Percentiles rank a stretch among this genome's conserved stretches.
phyloP scores from a whole-genome alignment of 2,888 invertebrate species.

The Volucella inanis region DNA sequence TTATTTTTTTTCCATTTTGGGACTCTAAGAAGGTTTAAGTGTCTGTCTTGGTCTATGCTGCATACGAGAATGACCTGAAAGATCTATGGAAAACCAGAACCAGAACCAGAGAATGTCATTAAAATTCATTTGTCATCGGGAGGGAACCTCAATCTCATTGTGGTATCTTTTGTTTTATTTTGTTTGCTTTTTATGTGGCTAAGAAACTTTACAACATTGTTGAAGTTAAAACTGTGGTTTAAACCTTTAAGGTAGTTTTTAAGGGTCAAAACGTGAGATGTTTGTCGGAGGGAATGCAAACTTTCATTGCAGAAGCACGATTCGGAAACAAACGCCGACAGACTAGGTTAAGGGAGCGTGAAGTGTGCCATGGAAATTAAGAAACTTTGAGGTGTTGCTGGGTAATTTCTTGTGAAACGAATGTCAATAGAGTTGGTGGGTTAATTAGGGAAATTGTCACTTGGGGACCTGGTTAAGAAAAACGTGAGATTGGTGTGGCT shows the following conservation, averaged over 20 bases:
- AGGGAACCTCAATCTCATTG: conserved; percentile 31
- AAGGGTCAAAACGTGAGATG: conserved; percentile 66
- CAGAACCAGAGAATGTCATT: conserved; percentile 30
- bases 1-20: too few species aligned
- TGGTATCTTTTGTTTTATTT: background rate
- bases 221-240: conserved; percentile 40
- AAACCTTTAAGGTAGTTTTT: conserved; percentile 25
- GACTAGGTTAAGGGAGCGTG: conserved; percentile 4
- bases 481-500: too few species aligned
- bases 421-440: conserved; percentile 26
- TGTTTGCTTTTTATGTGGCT: background rate
- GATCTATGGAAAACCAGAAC: too few species aligned
- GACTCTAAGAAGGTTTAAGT: background rate
- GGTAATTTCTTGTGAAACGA: conserved; percentile 27
- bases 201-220: conserved; percentile 36
- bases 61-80: background rate
- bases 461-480: too few species aligned
- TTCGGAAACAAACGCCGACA: background rate
- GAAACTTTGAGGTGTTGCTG: conserved; percentile 32
- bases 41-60: conserved; percentile 2
- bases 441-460: conserved; percentile 40
- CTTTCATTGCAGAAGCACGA: conserved; percentile 17
- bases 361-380: conserved; percentile 61
- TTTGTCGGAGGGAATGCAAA: conserved; percentile 11
- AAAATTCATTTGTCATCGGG: conserved; percentile 66